Conservation (phyloP, 2,113 vertebrate species). For the Neotragus moschatus region DNA sequence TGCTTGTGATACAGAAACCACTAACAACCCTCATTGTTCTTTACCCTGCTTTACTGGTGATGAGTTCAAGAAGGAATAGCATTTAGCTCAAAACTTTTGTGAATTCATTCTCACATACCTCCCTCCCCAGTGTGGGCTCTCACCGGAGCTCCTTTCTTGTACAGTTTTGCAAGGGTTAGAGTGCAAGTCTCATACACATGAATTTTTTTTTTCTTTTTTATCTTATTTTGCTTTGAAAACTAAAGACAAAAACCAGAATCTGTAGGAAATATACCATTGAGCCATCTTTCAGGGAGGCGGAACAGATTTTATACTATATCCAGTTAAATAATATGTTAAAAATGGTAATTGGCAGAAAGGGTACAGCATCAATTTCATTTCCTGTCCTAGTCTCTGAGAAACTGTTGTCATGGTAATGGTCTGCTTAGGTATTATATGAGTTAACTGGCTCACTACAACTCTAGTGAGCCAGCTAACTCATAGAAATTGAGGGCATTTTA, state of each 20-base stretch:
- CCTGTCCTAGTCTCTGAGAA: not conserved
- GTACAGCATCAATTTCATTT: not conserved
- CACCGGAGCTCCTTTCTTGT: not conserved
- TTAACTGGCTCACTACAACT: not conserved
- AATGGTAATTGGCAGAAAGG: not conserved
- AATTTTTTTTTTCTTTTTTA: not conserved
- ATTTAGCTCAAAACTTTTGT: not conserved
- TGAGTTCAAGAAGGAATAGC: not conserved
- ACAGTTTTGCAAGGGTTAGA: not conserved
- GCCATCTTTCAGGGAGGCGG: not conserved
- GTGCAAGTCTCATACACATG: not conserved
- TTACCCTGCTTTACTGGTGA: not conserved
- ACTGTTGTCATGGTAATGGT: not conserved
- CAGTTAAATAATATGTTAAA: not conserved
- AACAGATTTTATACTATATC: not conserved
- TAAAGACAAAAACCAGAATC: not conserved
- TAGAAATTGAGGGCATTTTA: not conserved
- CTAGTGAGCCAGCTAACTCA: not conserved
- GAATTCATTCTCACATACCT: not conserved
- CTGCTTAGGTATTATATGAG: not conserved
- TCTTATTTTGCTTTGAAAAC: constrained; percentile 4
- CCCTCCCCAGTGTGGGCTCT: not conserved
- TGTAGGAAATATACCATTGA: not conserved
- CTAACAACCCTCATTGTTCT: not conserved
- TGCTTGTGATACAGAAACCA: not conserved